Conservation (phyloP, 2,797 vertebrate species). For the Microchirus variegatus region DNA sequence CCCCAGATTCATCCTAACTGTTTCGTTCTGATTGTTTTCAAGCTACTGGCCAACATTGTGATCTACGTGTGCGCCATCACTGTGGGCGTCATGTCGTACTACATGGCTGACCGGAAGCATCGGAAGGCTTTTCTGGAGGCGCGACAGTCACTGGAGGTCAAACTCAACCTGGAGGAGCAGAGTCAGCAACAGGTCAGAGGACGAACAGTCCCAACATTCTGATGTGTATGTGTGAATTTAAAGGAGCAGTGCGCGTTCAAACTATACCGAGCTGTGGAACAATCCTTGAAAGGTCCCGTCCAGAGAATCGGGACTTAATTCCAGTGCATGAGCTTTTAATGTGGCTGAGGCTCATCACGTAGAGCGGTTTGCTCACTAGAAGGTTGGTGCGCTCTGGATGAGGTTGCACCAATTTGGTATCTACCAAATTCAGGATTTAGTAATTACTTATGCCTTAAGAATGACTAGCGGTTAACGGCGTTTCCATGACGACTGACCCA, state of each 20-base stretch:
- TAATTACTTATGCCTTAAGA: too few relatives aligned
- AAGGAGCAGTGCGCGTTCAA: neutral
- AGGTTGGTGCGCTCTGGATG: too few relatives aligned
- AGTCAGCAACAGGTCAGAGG: constrained; percentile 93
- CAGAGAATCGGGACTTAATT: too few relatives aligned
- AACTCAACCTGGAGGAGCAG: constrained; percentile 97
- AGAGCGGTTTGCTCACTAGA: too few relatives aligned
- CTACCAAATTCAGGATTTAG: too few relatives aligned
- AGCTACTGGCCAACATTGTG: constrained; percentile 91
- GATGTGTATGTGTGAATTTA: neutral
- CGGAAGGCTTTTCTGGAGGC: constrained; percentile 96
- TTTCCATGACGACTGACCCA: too few relatives aligned
- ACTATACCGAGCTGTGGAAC: too few relatives aligned
- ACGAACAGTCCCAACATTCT: neutral
- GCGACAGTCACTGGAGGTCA: constrained; percentile 94
- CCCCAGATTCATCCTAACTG: constrained; percentile 3
- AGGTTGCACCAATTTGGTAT: too few relatives aligned
- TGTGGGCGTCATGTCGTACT: constrained; percentile 94
- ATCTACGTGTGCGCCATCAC: constrained; percentile 91
- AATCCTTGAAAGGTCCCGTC: too few relatives aligned
- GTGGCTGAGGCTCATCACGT: too few relatives aligned
- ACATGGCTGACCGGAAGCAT: constrained; percentile 97
- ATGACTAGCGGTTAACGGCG: too few relatives aligned
- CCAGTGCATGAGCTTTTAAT: too few relatives aligned
- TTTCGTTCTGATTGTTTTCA: constrained; percentile 22